These are phyloP conservation scores for Aurelia aurita complex sp. Pacific DNA, from an alignment of 30 jellyfish, hydroid and myxozoan species.

Conservation along the genomic window DNA sequence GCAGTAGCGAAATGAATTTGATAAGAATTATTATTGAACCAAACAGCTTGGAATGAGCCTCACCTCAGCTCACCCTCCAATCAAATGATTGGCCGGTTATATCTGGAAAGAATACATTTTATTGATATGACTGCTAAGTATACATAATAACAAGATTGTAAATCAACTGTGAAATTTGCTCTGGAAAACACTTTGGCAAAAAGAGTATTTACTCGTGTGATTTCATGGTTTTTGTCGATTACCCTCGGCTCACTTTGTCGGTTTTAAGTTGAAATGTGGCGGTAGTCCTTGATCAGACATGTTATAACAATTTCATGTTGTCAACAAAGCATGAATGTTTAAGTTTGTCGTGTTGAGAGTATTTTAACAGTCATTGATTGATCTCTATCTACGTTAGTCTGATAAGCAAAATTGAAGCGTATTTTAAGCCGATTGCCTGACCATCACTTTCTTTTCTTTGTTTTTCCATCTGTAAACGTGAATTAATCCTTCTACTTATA, in stretches of 20 bases:
- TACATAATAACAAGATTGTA: slow-evolving; percentile 53
- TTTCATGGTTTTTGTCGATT: slow-evolving; percentile 46
- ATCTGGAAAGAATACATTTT: slow-evolving; percentile 6
- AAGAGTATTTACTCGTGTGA: slow-evolving; percentile 43
- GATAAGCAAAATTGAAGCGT: slow-evolving; percentile 71
- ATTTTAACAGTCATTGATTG: slow-evolving; percentile 75
- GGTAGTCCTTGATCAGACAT: slow-evolving; percentile 73
- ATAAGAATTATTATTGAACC: no score
- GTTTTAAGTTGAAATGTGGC: slow-evolving; percentile 54
- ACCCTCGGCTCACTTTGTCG: slow-evolving; percentile 68
- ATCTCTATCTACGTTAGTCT: slow-evolving; percentile 60
- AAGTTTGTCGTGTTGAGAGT: slow-evolving; percentile 61
- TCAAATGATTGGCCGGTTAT: background rate
- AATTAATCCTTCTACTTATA: slow-evolving; percentile 64
- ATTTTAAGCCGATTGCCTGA: slow-evolving; percentile 52
- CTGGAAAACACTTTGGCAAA: slow-evolving; percentile 53
- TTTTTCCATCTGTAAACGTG: slow-evolving; percentile 50
- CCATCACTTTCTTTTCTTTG: slow-evolving; percentile 66
- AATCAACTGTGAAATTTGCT: slow-evolving; percentile 62
- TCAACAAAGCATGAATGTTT: slow-evolving; percentile 62
- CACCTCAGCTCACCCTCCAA: no score
- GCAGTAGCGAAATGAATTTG: no score
- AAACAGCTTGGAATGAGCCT: no score
- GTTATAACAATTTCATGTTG: slow-evolving; percentile 58
- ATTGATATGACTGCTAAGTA: slow-evolving; percentile 41